A percentile compares a stretch with the other conserved stretches of the same genome.
phyloP scores from a whole-genome alignment of 2,113 vertebrate genomes.

The Butorides virescens region DNA sequence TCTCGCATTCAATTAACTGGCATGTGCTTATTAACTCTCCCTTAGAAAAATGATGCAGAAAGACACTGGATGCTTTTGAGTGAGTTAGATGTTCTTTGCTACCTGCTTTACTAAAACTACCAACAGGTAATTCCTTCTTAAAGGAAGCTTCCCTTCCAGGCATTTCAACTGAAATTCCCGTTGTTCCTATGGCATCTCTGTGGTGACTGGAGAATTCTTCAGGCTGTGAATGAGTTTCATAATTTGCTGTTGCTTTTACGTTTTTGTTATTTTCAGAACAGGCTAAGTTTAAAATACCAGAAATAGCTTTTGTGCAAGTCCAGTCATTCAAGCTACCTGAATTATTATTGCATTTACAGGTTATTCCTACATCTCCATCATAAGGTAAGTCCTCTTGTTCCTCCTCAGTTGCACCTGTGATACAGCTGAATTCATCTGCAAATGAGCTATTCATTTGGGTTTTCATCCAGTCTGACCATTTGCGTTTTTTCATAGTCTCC shows the following conservation, averaged over 20 bases:
- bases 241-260: neutral
- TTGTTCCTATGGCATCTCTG: neutral
- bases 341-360: neutral
- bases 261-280: neutral
- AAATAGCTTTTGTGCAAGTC: neutral
- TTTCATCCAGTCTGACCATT: conserved; percentile 11
- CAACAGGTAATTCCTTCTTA: neutral
- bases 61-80: conserved; percentile 69
- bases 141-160: neutral
- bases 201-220: neutral
- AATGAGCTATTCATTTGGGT: neutral
- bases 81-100: neutral
- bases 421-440: conserved; percentile 28
- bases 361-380: conserved; percentile 58
- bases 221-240: neutral
- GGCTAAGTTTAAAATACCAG: neutral
- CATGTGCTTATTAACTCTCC: conserved; percentile 68
- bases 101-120: neutral
- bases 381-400: conserved; percentile 84
- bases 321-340: neutral
- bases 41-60: conserved; percentile 77
- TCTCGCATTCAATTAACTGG: conserved; percentile 80
- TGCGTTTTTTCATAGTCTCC: neutral
- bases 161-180: neutral
- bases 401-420: conserved; percentile 74